phyloP scores from a whole-genome alignment of 2,113 vertebrate genomes.

The Albula glossodonta region DNA sequence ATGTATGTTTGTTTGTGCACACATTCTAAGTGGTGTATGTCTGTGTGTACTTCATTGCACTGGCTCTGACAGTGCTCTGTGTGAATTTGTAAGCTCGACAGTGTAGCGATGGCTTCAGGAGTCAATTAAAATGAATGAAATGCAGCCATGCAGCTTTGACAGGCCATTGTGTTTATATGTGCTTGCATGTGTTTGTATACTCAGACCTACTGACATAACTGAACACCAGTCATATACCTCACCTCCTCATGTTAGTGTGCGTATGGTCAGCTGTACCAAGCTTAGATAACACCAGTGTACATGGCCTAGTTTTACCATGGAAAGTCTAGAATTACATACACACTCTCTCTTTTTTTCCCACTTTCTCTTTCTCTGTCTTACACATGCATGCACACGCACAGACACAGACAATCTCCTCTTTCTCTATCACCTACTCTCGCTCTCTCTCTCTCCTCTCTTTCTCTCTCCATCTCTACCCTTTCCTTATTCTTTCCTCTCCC shows the following conservation, averaged over 20 bases:
- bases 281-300: constrained; percentile 6
- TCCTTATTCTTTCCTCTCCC: background rate
- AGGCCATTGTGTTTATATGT: background rate
- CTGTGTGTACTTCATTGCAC: no score
- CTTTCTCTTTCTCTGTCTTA: constrained; percentile 5
- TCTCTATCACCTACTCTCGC: background rate
- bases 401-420: background rate
- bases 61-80: no score
- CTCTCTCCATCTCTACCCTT: background rate
- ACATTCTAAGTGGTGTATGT: no score
- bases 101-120: background rate
- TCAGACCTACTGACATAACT: background rate
- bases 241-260: background rate
- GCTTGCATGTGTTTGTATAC: background rate
- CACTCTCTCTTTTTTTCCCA: background rate
- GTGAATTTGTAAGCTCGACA: no score
- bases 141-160: background rate
- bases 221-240: background rate
- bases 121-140: background rate
- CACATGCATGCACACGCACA: constrained; percentile 22
- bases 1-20: background rate
- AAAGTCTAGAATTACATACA: constrained; percentile 12
- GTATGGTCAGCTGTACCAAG: background rate
- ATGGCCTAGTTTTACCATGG: background rate
- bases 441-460: background rate